Conservation (phyloP, 2,113 vertebrate species). For the Gorsachius goisagi region DNA sequence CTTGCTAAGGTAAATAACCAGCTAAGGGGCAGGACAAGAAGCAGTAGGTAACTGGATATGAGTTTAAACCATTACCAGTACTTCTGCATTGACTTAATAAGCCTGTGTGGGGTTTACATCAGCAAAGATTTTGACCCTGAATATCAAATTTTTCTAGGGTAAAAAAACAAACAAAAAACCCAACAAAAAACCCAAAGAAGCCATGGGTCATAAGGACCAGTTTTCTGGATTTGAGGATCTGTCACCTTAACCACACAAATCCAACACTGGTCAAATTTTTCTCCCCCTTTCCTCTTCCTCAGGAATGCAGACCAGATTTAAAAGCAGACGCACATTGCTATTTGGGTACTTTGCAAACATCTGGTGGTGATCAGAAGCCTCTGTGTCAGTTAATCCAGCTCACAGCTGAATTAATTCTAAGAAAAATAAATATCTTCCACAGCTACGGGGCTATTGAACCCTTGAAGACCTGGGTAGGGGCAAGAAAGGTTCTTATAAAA, state of each 20-base stretch:
- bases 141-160: neutral
- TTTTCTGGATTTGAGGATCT: neutral
- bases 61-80: neutral
- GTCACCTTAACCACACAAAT: neutral
- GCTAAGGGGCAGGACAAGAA: neutral
- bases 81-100: neutral
- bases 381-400: neutral
- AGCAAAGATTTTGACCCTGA: neutral
- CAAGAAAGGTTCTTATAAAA: neutral
- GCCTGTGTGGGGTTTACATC: neutral
- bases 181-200: neutral
- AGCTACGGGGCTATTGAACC: neutral
- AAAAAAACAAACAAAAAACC: neutral
- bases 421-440: conserved; percentile 10
- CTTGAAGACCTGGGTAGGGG: neutral
- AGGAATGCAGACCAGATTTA: conserved; percentile 29
- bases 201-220: neutral
- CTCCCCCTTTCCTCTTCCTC: neutral
- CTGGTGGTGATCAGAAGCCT: conserved; percentile 40
- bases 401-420: conserved; percentile 7
- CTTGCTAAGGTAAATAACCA: neutral
- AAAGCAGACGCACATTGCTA: neutral
- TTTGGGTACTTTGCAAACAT: conserved; percentile 51
- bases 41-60: neutral
- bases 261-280: neutral